These are phyloP conservation scores for Aphodius granarius DNA, from an alignment of 2,888 invertebrate genomes.

Conservation along the genomic window DNA sequence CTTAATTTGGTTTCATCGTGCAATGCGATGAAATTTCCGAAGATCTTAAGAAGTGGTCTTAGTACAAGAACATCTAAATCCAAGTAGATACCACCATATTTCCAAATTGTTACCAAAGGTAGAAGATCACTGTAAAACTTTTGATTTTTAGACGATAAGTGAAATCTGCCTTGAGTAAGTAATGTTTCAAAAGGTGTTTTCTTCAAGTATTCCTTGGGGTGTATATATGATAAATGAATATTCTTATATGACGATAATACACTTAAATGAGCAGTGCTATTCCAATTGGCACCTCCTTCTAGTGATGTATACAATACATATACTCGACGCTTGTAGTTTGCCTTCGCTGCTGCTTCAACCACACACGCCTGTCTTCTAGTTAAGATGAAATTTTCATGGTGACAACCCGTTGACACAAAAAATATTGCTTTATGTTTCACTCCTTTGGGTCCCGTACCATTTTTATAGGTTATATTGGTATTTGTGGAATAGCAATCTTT, in stretches of 20 bases:
- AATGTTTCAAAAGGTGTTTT: conserved; percentile 1
- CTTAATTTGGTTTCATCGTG: conserved; percentile 61
- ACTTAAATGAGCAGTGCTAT: not conserved
- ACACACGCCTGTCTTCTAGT: not conserved
- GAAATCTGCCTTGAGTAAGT: not conserved
- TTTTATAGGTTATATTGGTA: not conserved
- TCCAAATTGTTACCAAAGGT: conserved; percentile 69
- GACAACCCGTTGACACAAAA: not conserved
- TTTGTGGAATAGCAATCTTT: not conserved
- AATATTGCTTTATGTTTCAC: not conserved
- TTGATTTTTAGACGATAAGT: not conserved
- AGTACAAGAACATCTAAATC: conserved; percentile 74
- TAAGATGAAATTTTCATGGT: not conserved
- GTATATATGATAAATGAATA: not conserved
- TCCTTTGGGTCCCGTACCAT: not conserved
- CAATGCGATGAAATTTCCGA: conserved; percentile 62
- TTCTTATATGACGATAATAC: not conserved
- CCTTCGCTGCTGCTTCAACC: not conserved
- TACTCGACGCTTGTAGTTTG: not conserved
- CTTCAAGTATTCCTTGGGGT: not conserved
- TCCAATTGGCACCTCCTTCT: not conserved
- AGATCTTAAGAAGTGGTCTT: conserved; percentile 59
- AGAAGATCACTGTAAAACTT: conserved; percentile 57
- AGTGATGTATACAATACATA: not conserved
- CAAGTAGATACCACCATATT: conserved; percentile 76